A percentile compares a stretch with the other conserved stretches of the same genome.
Evolutionary conservation across 2,113 vertebrate species (phyloP).

Genomic region (Anseranas semipalmata): DNA sequence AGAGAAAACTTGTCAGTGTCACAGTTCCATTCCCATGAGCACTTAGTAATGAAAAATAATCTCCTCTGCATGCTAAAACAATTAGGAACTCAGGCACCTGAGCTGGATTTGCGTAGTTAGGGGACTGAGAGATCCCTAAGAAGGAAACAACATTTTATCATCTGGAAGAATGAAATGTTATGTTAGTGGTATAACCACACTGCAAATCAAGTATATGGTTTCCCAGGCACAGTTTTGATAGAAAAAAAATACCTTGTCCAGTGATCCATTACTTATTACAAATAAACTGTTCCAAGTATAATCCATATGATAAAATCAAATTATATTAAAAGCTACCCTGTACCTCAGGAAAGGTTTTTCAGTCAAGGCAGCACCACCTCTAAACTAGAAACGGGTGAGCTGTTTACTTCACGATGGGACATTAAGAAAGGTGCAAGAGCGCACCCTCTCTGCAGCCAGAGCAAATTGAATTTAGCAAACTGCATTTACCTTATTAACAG

Average conservation of each 20-base stretch:
- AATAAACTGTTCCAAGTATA: background rate
- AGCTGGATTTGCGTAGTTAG: background rate
- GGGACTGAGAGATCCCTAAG: background rate
- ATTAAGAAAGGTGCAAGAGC: background rate
- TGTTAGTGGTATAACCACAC: background rate
- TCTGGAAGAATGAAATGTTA: background rate
- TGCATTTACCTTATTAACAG: background rate
- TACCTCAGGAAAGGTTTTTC: background rate
- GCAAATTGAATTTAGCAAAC: background rate
- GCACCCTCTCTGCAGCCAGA: background rate
- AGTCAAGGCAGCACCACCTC: background rate
- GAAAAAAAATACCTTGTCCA: background rate
- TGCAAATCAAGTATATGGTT: rapidly evolving
- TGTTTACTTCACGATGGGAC: background rate
- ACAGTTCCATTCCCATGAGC: background rate
- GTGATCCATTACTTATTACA: background rate
- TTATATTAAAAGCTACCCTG: background rate
- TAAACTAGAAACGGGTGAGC: background rate
- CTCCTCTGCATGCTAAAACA: background rate
- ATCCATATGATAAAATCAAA: background rate
- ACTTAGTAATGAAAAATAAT: background rate
- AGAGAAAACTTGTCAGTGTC: background rate
- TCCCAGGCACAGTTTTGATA: background rate
- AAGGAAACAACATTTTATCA: background rate
- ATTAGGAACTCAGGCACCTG: background rate